Evolutionary conservation across 2,113 vertebrate genomes (phyloP), one percentile per base, ranked within the genome.

Genomic region (Poecilia latipinna): DNA sequence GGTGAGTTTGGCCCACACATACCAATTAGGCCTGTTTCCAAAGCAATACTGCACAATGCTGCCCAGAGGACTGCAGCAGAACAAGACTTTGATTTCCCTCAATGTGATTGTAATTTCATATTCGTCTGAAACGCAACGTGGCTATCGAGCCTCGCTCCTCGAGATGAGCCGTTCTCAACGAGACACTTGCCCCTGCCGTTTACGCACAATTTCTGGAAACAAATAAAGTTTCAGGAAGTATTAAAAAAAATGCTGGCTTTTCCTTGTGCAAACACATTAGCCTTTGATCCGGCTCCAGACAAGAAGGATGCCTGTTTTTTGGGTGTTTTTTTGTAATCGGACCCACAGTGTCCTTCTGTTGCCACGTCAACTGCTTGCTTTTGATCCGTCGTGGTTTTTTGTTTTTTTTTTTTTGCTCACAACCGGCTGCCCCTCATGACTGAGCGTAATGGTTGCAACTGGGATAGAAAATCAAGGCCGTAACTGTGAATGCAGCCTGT

Each of bases 1-100:
- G 91, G 89, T 87, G 90, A 92, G 89, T 93, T 93, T 95, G 93
- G 92, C 91, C 91, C 93, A 93, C 89, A 92, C 92, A 92, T 90
- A 93, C 92, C 93, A 93, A 94, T 94, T 94, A 94, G 93, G 92
- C 87, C 80, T 28, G 78, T 88, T 91, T 94, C 93, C 91, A 91
- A 91, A 91, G 88, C 90, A 92, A 89, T 93, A 90, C 86, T 81
- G 82, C 87, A 88, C 89, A 89, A 90, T 91, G 86, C 89, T 90
- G 86, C 90, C 89, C 86, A 88, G 90, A 91, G 89, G 89, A 93
- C 87, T 86, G 83, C 90, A 89, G 87, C 90, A 83, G 89, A 93
- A 93, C 87, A 92, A 91, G 88, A 93, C 91, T 92, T 91, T 92
- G 90, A 92, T 93, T 93, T 93, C 90, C 88, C 87, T 88, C 90